Conservation (phyloP, 2,888 invertebrate genomes). For the Drosophila nr. medialis region DNA sequence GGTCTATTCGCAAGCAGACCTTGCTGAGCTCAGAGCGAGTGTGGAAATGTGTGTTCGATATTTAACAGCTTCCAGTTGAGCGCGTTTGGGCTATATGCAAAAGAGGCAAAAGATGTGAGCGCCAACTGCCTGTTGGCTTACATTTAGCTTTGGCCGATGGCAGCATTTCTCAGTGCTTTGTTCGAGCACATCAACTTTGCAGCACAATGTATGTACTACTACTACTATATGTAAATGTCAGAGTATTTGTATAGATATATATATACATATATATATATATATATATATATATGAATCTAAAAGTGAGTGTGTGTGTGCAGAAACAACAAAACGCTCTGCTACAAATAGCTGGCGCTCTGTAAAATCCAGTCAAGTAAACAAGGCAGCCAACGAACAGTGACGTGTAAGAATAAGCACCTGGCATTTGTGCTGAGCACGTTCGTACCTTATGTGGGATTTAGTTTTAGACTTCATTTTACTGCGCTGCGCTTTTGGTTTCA, state of each 20-base stretch:
- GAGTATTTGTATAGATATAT: background rate
- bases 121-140: slow-evolving; percentile 64
- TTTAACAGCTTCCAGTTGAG: slow-evolving; percentile 76
- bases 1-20: slow-evolving; percentile 28
- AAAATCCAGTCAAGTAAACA: slow-evolving; percentile 72
- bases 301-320: slow-evolving; percentile 35
- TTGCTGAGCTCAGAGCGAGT: slow-evolving; percentile 17
- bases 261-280: background rate
- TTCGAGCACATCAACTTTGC: slow-evolving; percentile 53
- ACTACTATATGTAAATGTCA: background rate
- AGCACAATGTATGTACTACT: slow-evolving; percentile 10
- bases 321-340: slow-evolving; percentile 41
- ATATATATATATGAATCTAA: slow-evolving; percentile 5
- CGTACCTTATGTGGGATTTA: slow-evolving; percentile 80
- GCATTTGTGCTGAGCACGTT: slow-evolving; percentile 82
- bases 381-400: slow-evolving; percentile 29
- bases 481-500: slow-evolving; percentile 75
- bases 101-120: slow-evolving; percentile 56
- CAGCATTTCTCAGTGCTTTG: slow-evolving; percentile 63
- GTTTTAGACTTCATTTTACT: slow-evolving; percentile 79
- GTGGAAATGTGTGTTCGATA: slow-evolving; percentile 67
- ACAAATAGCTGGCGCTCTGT: slow-evolving; percentile 68
- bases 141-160: slow-evolving; percentile 62
- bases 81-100: slow-evolving; percentile 48
- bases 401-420: slow-evolving; percentile 66